phyloP scores from a whole-genome alignment of 2,888 invertebrate species.

The Harmothoe impar region DNA sequence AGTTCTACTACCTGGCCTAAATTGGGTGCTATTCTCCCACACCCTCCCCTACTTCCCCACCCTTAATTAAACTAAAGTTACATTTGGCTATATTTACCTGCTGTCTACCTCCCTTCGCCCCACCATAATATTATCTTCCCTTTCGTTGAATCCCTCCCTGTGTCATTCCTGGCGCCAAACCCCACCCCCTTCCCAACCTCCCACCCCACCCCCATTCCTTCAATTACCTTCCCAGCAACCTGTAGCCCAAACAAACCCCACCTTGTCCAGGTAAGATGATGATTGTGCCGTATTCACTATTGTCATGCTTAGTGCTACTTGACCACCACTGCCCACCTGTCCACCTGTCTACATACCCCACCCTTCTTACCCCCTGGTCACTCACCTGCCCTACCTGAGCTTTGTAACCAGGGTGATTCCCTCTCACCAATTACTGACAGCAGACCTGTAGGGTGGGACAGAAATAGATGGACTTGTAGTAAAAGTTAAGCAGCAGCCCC shows the following conservation, averaged over 20 bases:
- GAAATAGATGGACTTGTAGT: not conserved
- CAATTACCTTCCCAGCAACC: too few species aligned
- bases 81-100: not conserved
- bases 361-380: not conserved
- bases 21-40: too few species aligned
- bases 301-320: not conserved
- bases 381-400: slow-evolving; percentile 1
- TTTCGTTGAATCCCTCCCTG: not conserved
- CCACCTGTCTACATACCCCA: not conserved
- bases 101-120: not conserved
- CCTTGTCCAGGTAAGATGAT: too few species aligned
- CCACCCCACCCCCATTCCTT: too few species aligned
- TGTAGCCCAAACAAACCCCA: too few species aligned
- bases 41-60: too few species aligned
- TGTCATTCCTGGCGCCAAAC: not conserved
- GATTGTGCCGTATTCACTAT: not conserved
- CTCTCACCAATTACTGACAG: not conserved
- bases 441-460: not conserved
- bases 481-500: not conserved
- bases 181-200: not conserved
- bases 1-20: too few species aligned
- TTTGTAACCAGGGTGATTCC: slow-evolving; percentile 24
- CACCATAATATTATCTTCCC: slow-evolving; percentile 17
- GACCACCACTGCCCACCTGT: too few species aligned
- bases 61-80: too few species aligned